Percentiles rank a stretch among this genome's conserved stretches.
Evolutionary conservation across 2,888 invertebrate species (phyloP).

Genomic region (Carabus problematicus): DNA sequence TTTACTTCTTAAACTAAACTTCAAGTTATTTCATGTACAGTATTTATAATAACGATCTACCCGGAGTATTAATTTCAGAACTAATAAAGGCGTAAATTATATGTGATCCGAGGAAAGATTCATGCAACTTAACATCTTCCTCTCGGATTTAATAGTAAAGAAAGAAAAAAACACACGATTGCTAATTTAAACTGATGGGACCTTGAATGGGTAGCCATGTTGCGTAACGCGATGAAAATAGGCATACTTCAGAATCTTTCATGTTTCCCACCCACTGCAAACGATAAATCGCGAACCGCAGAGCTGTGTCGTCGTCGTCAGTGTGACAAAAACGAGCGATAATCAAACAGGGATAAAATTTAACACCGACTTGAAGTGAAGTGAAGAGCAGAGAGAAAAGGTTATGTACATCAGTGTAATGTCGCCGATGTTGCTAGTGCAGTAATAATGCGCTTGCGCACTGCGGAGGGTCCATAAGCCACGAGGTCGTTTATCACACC

Average conservation of each 20-base stretch:
- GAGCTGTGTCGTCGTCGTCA: neutral
- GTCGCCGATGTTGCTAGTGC: neutral
- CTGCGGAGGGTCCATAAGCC: neutral
- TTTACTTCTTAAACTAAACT: too few species aligned
- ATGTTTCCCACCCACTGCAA: conserved; percentile 4
- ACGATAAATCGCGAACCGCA: conserved; percentile 16
- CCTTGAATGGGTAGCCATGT: neutral
- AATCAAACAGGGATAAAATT: conserved; percentile 9
- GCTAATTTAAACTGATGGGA: too few species aligned
- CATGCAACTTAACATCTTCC: too few species aligned
- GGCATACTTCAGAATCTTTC: neutral
- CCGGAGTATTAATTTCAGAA: too few species aligned
- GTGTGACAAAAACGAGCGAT: neutral
- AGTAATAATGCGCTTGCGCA: conserved; percentile 4
- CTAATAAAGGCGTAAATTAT: too few species aligned
- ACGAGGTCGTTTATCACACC: conserved; percentile 20
- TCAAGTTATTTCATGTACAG: too few species aligned
- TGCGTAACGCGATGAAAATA: conserved; percentile 17
- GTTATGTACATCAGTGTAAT: conserved; percentile 7
- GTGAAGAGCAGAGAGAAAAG: neutral
- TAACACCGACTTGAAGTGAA: conserved; percentile 1
- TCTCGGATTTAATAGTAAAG: too few species aligned
- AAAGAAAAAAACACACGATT: too few species aligned
- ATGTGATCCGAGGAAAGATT: too few species aligned
- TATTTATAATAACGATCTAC: too few species aligned